phyloP scores from a whole-genome alignment of 2,888 invertebrate genomes.

The Fragum sueziense region DNA sequence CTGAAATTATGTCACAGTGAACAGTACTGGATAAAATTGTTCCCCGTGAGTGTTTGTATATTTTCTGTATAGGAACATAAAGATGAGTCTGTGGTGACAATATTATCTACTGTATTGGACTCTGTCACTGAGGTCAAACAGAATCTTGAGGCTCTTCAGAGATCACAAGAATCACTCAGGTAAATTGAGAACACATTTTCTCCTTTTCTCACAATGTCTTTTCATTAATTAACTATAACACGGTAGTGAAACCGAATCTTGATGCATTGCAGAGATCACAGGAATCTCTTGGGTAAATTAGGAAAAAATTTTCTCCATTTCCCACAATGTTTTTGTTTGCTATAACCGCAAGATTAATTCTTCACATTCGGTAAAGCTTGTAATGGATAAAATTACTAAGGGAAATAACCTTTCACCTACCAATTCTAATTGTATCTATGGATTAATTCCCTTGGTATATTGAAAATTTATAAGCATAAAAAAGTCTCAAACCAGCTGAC shows the following conservation, averaged over 20 bases:
- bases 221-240: too few relatives aligned
- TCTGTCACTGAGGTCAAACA: slow-evolving; percentile 50
- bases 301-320: not conserved
- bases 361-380: too few relatives aligned
- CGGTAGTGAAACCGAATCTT: too few relatives aligned
- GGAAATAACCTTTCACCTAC: too few relatives aligned
- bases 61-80: slow-evolving; percentile 8
- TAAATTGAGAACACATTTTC: slow-evolving; percentile 12
- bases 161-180: slow-evolving; percentile 52
- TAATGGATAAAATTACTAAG: too few relatives aligned
- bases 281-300: not conserved
- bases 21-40: too few relatives aligned
- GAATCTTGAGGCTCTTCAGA: slow-evolving; percentile 45
- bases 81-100: slow-evolving; percentile 15
- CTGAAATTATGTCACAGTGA: too few relatives aligned
- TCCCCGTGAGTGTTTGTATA: too few relatives aligned
- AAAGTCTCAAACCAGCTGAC: too few relatives aligned
- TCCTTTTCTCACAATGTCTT: not conserved
- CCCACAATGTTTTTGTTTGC: not conserved
- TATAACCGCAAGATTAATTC: too few relatives aligned
- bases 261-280: not conserved
- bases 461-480: too few relatives aligned
- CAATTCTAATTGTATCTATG: too few relatives aligned
- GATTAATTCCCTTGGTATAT: not conserved
- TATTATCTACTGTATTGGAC: slow-evolving; percentile 35